Base-by-base conservation (phyloP, 2,113 vertebrate genomes). In the Columbina picui region DNA sequence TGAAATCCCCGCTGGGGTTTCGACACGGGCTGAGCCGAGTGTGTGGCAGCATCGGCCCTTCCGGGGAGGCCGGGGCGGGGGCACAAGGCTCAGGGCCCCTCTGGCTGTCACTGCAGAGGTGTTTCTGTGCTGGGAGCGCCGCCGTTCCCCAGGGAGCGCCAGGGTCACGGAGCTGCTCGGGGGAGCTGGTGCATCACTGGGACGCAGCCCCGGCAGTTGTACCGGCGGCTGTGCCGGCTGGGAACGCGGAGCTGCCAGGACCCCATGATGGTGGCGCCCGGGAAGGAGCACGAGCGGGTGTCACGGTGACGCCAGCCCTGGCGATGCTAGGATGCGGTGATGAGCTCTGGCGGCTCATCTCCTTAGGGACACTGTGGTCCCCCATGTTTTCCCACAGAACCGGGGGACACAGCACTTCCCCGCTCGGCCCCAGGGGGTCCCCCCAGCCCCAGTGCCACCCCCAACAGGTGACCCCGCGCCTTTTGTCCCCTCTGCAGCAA, bases 401-500 rank as follows among this genome's bases (percentile, higher is more conserved):
- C 39, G 39, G 39, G 39, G 39, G 39, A 39, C 39, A 5, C 39
- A 12, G 39, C 11, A 12, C 39, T 39, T 39, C 43, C 43, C 43
- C 18, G 17, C 43, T 45, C 43, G 4, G 18, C 9, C 17, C 18
- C 18, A 12, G 43, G 43, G 43, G 43, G 43, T 45, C 43, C 43
- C 17, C 38, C 9, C 29, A 45, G 19, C 47, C 14, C 67, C 13
- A 1, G 10, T 73, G 49, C 49, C 36, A 32, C 67, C 1, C 10
- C 68, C 23, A 8, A 30, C 7, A 2, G 41, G 57, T 97, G 96
- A 97, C 80, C 29, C 47, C 7, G 41, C 43, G 45, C 68, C 9
- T 83, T 93, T 87, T 96, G 17, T 97, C 36, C 67, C 68, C 34
- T 63, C 47, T 34, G 56, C 97, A 98, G 98, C 96, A 90, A 99